Evolutionary conservation across 2,888 invertebrate species (phyloP).

Genomic region (Temnothorax rugatulus): DNA sequence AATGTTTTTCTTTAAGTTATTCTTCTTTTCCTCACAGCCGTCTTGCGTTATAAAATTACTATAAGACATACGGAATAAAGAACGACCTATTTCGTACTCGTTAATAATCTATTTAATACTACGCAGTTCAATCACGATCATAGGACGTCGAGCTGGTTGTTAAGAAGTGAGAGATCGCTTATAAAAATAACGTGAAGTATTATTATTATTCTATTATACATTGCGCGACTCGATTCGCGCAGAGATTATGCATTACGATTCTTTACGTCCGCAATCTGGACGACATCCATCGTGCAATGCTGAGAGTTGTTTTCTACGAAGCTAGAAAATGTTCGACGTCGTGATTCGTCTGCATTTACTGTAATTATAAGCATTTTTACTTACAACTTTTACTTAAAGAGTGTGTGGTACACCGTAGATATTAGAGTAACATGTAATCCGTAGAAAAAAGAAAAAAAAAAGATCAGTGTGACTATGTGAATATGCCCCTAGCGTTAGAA

Average conservation of each 20-base stretch:
- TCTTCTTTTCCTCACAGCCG: slow-evolving; percentile 77
- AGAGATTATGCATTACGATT: slow-evolving; percentile 26
- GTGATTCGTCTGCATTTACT: slow-evolving; percentile 81
- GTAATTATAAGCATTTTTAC: slow-evolving; percentile 84
- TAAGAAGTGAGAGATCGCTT: slow-evolving; percentile 36
- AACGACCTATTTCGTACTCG: slow-evolving; percentile 81
- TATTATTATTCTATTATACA: slow-evolving; percentile 29
- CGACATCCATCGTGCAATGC: slow-evolving; percentile 25
- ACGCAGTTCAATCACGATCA: slow-evolving; percentile 79
- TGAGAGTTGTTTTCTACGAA: slow-evolving; percentile 45
- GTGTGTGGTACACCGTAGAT: slow-evolving; percentile 74
- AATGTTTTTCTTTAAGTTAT: slow-evolving; percentile 45
- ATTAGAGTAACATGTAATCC: slow-evolving; percentile 80
- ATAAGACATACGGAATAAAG: slow-evolving; percentile 77
- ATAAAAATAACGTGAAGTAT: slow-evolving; percentile 35
- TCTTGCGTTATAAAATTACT: slow-evolving; percentile 77
- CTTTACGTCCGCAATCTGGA: slow-evolving; percentile 11
- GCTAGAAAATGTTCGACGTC: slow-evolving; percentile 69
- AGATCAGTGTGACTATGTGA: slow-evolving; percentile 85
- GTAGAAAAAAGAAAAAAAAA: slow-evolving; percentile 77
- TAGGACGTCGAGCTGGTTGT: slow-evolving; percentile 29
- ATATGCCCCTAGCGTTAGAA: slow-evolving; percentile 80
- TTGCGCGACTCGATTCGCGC: slow-evolving; percentile 11
- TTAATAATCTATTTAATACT: slow-evolving; percentile 69
- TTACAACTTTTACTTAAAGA: slow-evolving; percentile 82